Base-by-base conservation (phyloP, 2,888 invertebrate genomes). In the Schizotus pectinicornis region DNA sequence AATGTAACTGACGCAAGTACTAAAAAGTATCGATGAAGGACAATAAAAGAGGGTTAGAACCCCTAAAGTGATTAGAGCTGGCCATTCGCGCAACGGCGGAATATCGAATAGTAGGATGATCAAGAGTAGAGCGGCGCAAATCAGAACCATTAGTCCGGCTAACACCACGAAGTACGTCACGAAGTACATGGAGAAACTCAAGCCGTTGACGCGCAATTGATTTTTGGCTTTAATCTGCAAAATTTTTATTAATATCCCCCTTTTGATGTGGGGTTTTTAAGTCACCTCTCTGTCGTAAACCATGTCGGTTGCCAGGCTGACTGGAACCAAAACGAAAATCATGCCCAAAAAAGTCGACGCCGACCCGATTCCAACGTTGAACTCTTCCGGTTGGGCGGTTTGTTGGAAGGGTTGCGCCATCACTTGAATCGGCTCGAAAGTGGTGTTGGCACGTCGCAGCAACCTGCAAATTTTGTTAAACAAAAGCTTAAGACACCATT, bases 281-380 rank as follows among this genome's bases (percentile, higher is more conserved):
- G 6, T 7, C 14, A 92, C 92, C 85, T 93, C 91, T 75, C 92
- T 82, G 77, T 94, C 94, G 73, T 90, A 88, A 0, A 94, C 92
- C 79, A 92, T 87, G 67, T 91, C 91, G 5, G 91, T 86, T 0
- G 90, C 91, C 69, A 93, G 80, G 30, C 88, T 89, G 30, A 91
- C 88, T 0, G 92, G 90, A 9, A 92, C 86, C 53, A 91, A 77
- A 0, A 90, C 88, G 70, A 93, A 91, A 56, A 90, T 89, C 86
- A 92, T 88, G 41, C 92, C 93, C 73, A 94, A 86, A 63, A 92
- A 86, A 1, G 91, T 82, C 1, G 90, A 86, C n/a, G 90, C 87
- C 1, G 88, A 85, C 46, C 91, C 88, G 51, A 88, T 86, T 1
- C 88, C 88, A 33, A 88, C 77, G 72, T 90, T 88, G 74, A 90